Conservation (phyloP, 1,140 invertebrate genomes). For the Pentalonia nigronervosa region DNA sequence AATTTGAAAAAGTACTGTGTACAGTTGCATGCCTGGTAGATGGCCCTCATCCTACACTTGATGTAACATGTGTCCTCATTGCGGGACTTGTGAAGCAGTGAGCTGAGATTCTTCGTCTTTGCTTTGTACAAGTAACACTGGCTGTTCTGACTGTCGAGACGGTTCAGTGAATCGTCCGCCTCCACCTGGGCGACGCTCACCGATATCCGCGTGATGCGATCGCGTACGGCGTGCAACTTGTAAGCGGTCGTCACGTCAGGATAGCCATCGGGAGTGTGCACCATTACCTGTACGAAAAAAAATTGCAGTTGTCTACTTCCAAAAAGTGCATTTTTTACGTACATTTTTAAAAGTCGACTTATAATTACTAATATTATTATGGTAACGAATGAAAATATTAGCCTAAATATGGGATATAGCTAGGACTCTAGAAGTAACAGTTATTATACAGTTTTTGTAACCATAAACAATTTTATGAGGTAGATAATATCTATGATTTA, state of each 20-base stretch:
- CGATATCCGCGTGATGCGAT: constrained; percentile 41
- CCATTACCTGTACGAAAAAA: constrained; percentile 48
- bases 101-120: not conserved
- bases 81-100: not conserved
- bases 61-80: constrained; percentile 58
- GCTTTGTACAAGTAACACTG: constrained; percentile 48
- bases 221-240: not conserved
- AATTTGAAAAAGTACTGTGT: constrained; percentile 58
- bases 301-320: not conserved
- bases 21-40: constrained; percentile 57
- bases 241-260: constrained; percentile 58
- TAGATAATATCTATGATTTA: too few species aligned
- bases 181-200: constrained; percentile 46
- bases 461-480: too few species aligned
- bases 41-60: constrained; percentile 43
- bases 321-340: too few species aligned
- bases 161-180: constrained; percentile 46
- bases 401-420: too few species aligned
- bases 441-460: too few species aligned
- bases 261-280: constrained; percentile 57
- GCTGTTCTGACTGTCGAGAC: not conserved
- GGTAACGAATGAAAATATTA: not conserved
- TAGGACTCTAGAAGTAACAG: too few species aligned
- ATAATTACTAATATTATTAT: not conserved
- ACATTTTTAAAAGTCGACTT: not conserved